Base-by-base conservation (phyloP, 2,113 vertebrate species). In the Menura novaehollandiae region DNA sequence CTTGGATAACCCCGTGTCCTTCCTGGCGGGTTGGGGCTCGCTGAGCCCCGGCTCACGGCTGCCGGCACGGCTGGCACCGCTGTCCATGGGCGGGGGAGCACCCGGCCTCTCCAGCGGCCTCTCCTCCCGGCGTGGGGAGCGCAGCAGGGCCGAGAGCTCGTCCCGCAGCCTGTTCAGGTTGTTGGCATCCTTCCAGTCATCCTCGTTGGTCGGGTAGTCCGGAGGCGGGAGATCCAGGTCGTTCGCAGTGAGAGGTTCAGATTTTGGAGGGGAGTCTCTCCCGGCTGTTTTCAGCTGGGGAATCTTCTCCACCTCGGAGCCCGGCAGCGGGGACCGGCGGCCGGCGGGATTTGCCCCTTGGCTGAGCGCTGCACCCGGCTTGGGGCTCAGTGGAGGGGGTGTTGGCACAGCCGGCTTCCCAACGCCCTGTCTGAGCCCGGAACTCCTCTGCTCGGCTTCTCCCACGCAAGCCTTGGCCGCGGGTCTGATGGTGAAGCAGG, bases 131-230 rank as follows among this genome's bases (percentile, higher is more conserved):
- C 72, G 94, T 0, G 94, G 92, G 27, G 95, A 97, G 33, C 90
- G 96, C 82, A 98, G 92, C n/a, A 98, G 96, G 18, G 97, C 97
- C 0, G 98, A 97, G 55, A 98, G 93, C 91, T 98, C 98, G 0
- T 96, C 93, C 41, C 97, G 96, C 64, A 98, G 96, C 83, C 89
- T 95, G 47, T 88, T 97, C 86, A 98, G 95, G 72, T 98, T 98
- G 87, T 17, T 33, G 37, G 96, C 93, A 1, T 98, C 97, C 78
- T 92, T 96, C 98, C 98, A 97, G 82, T 97, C 96, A 2, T 97
- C 93, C 5, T 97, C 96, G 0, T 53, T 26, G 2, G 58, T 93
- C 0, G 94, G 94, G 28, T 92, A 92, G 72, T 97, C 97, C 0
- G 95, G 94, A 71, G 96, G 94, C 21, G 97, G 95, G 2, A 97